Evolutionary conservation across 2,797 vertebrate genomes (phyloP), one percentile per base, ranked within the genome.

Genomic region (Trematocara caparti): DNA sequence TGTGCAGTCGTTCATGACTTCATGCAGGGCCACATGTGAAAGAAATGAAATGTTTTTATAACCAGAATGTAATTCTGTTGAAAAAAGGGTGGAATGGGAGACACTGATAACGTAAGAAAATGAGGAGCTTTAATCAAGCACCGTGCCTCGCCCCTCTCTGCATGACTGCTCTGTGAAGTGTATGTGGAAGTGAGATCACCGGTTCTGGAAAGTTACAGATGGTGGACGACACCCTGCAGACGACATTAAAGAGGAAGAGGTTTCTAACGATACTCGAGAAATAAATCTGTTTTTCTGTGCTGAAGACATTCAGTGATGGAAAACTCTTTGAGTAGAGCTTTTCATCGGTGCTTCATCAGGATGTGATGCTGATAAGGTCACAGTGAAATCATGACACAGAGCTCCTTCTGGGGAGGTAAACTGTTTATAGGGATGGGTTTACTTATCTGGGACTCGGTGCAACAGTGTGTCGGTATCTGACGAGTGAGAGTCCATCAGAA

Each of bases 381-480:
- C 66, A 30, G 40, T 47, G 66, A 45, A 30, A 30, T 27, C 24
- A 30, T 47, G 66, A 71, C 24, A 47, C 66, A 79, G 19, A 48
- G 71, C 5, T 66, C 36, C 13, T 79, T 15, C 17, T 1, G 51
- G 49, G 69, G 27, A 78, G 77, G 49, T 83, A 83, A 85, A 82
- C 76, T 81, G 81, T 88, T 83, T 79, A 80, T 57, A 53, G 9
- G 2, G 82, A 78, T 78, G 74, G 17, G 59, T 82, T 86, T 55
- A 43, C 72, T 59, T 6, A 27, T 27, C 19, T 11, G 38, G 24
- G 38, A 27, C 36, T 66, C 6, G 1, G 11, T 45, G 40, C 64
- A 66, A 24, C 62, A 43, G 19, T 43, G 36, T 66, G 12, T 66
- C 2, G 8, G 36, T 15, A 66, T 66, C 19, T 66, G 64, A 15